These are phyloP conservation scores for Scaptomyza reducta DNA, from an alignment of 2,888 invertebrate genomes.

Conservation along the genomic window DNA sequence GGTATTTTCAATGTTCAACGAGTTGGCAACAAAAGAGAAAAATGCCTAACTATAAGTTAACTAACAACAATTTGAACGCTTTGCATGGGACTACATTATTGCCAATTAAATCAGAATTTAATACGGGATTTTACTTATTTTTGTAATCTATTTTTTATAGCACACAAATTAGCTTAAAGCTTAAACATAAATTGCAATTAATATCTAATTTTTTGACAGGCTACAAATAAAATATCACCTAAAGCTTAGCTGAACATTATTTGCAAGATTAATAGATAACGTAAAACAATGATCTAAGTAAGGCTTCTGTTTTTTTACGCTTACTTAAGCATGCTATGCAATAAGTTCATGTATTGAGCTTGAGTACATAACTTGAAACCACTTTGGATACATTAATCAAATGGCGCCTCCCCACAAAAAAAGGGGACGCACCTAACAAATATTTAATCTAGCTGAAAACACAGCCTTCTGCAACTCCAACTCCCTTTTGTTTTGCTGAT, in stretches of 20 bases:
- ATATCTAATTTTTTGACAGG: neutral
- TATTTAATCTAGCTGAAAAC: slow-evolving; percentile 74
- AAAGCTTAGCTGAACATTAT: neutral
- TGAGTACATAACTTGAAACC: slow-evolving; percentile 29
- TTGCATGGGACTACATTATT: slow-evolving; percentile 18
- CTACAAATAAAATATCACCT: neutral
- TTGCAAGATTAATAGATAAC: slow-evolving; percentile 2
- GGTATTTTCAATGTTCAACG: slow-evolving; percentile 39
- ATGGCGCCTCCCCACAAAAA: slow-evolving; percentile 14
- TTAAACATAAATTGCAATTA: neutral
- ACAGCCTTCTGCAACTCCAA: slow-evolving; percentile 25
- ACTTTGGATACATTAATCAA: slow-evolving; percentile 71
- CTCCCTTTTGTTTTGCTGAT: slow-evolving; percentile 18
- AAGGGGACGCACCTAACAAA: slow-evolving; percentile 57
- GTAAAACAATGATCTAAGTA: slow-evolving; percentile 17
- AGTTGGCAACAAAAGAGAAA: slow-evolving; percentile 38
- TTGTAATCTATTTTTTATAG: neutral
- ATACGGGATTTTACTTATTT: slow-evolving; percentile 1
- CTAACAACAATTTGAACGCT: slow-evolving; percentile 62
- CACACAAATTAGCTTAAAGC: neutral
- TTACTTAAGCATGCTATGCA: slow-evolving; percentile 15
- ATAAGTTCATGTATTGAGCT: slow-evolving; percentile 16
- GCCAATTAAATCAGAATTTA: slow-evolving; percentile 22
- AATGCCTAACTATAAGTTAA: slow-evolving; percentile 58
- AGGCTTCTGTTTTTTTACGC: slow-evolving; percentile 18